Evolutionary conservation across 2,113 vertebrate species (phyloP), one percentile per base, ranked within the genome.

Genomic region (Calcarius ornatus): DNA sequence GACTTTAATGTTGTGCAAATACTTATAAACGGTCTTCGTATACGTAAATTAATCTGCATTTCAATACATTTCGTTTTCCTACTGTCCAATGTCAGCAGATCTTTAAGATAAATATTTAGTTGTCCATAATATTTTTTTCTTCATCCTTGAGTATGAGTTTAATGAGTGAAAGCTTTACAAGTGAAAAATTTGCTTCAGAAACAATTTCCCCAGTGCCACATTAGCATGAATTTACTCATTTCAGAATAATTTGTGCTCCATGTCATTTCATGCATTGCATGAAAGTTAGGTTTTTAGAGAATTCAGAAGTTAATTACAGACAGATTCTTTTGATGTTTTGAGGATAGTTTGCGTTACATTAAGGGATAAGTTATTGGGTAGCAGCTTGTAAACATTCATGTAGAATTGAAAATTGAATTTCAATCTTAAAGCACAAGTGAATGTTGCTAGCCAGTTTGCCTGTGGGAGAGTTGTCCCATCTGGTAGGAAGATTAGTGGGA

Each of bases 181-280:
- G 57, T 86, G 66, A 88, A 88, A 95, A 86, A 86, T 60, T 45
- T 76, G 16, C 71, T 80, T 93, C 23, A 80, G 75, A 80, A 94
- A 83, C n/a, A 35, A 35, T 57, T 92, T 93, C 11, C 42, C 69
- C 30, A 47, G 2, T 42, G 33, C 30, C 50, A 51, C 20, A 8
- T 69, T 71, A 68, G 17, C 2, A 1, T 81, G 12, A 37, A 23
- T 88, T 78, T 80, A 77, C 20, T 88, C 87, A 35, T 23, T 94
- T 81, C 23, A 37, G n/a, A 30, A 50, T 76, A 70, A 63, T 83
- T 92, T 75, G n/a, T 30, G 18, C 17, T 90, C 28, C 25, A 23
- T 9, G 31, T 66, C 28, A 16, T 86, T 63, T 73, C 56, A 77
- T 43, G 15, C 42, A 21, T 76, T 88, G 79, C 48, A 38, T 88